These are phyloP conservation scores for Ictalurus punctatus DNA, from an alignment of 2,113 vertebrate genomes.

Conservation along the genomic window DNA sequence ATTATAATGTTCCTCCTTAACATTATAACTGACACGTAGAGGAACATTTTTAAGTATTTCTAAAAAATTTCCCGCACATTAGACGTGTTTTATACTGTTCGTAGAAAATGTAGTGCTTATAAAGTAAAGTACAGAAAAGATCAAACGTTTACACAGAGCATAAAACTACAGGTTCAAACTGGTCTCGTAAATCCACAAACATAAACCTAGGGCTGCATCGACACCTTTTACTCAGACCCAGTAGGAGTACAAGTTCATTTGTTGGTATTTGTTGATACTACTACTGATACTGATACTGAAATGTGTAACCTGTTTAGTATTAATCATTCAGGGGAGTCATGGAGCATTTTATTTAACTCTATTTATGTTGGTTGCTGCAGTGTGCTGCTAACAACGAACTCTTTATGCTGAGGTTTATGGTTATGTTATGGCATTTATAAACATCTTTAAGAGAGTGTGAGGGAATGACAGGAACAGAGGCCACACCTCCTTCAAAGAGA, in stretches of 20 bases:
- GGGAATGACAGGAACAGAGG: neutral
- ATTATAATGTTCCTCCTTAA: neutral
- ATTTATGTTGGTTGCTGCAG: neutral
- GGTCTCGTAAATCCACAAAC: neutral
- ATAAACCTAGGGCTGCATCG: neutral
- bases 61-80: neutral
- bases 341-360: neutral
- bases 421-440: neutral
- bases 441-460: neutral
- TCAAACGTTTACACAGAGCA: neutral
- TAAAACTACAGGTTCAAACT: neutral
- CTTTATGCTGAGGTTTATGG: neutral
- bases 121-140: neutral
- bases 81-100: neutral
- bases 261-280: neutral
- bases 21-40: neutral
- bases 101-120: neutral
- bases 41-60: neutral
- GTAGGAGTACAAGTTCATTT: neutral
- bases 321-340: neutral
- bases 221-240: neutral
- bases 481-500: neutral
- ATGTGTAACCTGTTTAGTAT: neutral
- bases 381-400: neutral
- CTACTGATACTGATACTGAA: neutral